Base-by-base conservation (phyloP, 2,888 invertebrate species). In the Conomelus anceps region DNA sequence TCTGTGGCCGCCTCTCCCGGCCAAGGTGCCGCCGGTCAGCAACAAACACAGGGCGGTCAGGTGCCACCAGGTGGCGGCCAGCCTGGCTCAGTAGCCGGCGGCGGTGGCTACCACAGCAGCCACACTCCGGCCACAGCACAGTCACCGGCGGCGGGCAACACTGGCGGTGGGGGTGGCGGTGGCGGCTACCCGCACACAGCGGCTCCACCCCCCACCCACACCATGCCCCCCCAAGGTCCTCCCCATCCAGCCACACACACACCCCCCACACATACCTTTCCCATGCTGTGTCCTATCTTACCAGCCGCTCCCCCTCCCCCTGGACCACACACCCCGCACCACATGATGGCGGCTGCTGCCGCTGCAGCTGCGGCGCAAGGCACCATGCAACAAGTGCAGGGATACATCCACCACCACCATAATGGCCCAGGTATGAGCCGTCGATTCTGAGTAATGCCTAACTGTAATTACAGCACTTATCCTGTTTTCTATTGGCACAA, bases 201-300 rank as follows among this genome's bases (percentile, higher is more conserved):
- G n/a, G n/a, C 4, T 26, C 26, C 26, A 89, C 22, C 91, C 91
- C 0, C 92, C 91, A 84, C 91, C 91, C 22, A 90, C 90, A 92
- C 94, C 94, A 91, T 95, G 95, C 86, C 95, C 95, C 85, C 95
- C 22, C 94, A 94, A 92, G 93, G 93, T 88, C 94, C 94, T 88
- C 94, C 94, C 41, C 94, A 94, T 29, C 94, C 94, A 91, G n/a
- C n/a, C n/a, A n/a, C 63, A 4, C 89, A 89, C 41, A 90, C 89
- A 34, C 91, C 88, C 63, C 91, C 90, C 85, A 89, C 89, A 22
- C 91, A 91, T 84, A 88, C 91, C 84, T 95, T 94, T 92, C 95
- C 95, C 90, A 94, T 95, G 90, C 94, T 95, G 94, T 95, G 95
- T 92, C 94, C 95, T 63, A 93, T 95, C 90, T 93, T 95, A 91